Evolutionary conservation across 2,797 vertebrate genomes (phyloP), one percentile per base, ranked within the genome.

Genomic region (Enteromius treurensis): DNA sequence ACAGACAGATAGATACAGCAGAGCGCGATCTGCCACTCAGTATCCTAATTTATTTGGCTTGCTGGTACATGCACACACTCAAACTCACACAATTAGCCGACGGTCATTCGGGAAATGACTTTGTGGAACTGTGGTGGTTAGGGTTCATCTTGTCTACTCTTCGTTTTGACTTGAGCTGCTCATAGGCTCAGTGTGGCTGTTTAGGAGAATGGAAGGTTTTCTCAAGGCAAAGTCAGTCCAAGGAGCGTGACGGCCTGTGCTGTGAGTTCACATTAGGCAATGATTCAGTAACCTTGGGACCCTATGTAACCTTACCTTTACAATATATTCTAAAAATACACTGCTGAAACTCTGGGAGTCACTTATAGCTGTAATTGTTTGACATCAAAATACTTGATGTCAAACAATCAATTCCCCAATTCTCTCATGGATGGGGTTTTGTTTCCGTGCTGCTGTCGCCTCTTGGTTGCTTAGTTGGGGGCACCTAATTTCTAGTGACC

Each of bases 1-100:
- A 91, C 90, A 91, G 90, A 92, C 88, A 86, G 91, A 92, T 73
- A 90, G 89, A 92, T 89, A 88, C 83, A 67, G 47, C 34, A 77
- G 85, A 89, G 88, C 79, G 65, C 62, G 77, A 88, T 89, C 85
- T 77, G 70, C 89, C 84, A 67, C 88, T 68, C 82, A 90, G 81
- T 83, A 62, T 78, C 76, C 81, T 78, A 42, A 83, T 83, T 78
- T 83, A 83, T 71, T 83, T 76, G 67, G 65, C 78, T 80, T 68
- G 77, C 70, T 80, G 70, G 40, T 69, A 78, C 73, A 64, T 67
- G 68, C 73, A 62, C 69, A 81, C 78, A 70, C 84, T 64, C 55
- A 78, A 79, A 84, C 47, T 47, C 70, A 70, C 69, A 58, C 84
- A 86, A 86, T 86, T 81, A 86, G 77, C 82, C 73, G 4, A 69